Evolutionary conservation across 1,140 invertebrate species (phyloP), one percentile per base, ranked within the genome.

Genomic region (Acromyrmex echinatior): DNA sequence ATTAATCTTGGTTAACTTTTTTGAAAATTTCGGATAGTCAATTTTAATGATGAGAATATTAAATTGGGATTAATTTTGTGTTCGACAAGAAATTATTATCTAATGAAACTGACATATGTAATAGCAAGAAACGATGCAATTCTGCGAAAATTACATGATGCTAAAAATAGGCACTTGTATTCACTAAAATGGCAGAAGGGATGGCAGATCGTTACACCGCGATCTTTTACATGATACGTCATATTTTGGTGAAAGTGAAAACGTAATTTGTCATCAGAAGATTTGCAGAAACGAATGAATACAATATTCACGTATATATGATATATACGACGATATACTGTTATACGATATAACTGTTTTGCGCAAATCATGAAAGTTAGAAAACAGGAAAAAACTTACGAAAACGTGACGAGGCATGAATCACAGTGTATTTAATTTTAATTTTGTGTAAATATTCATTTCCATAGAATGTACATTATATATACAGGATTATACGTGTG

Each of bases 191-290:
- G 3, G 39, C 6, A 60, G 14, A 28, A 60, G n/a, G 14, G 25
- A 25, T 1, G 25, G 25, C 1, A 25, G 14, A 58, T 10, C 12
- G 25, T 74, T 74, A 49, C 39, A 45, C 21, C n/a, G 16, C 21
- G 66, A 73, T 84, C 25, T 45, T 18, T 16, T 21, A 45, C 45
- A 31, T 4, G 63, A 87, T 77, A 81, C 58, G 6, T 45, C 25
- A 86, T 79, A 78, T 90, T 91, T 91, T 63, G 89, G 88, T 74
- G 86, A 91, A 91, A 91, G 89, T 62, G 71, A 88, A 88, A 91
- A 70, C 78, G 58, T 25, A 68, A 79, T 62, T 45, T 51, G 60
- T 6, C 10, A 25, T 74, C 0, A 21, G 6, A 10, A 31, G 45
- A 2, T 12, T 9, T 35, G 63, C 58, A 25, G 31, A 88, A 88